These are phyloP conservation scores for Eurois occulta DNA, from an alignment of 2,888 invertebrate species.

Conservation along the genomic window DNA sequence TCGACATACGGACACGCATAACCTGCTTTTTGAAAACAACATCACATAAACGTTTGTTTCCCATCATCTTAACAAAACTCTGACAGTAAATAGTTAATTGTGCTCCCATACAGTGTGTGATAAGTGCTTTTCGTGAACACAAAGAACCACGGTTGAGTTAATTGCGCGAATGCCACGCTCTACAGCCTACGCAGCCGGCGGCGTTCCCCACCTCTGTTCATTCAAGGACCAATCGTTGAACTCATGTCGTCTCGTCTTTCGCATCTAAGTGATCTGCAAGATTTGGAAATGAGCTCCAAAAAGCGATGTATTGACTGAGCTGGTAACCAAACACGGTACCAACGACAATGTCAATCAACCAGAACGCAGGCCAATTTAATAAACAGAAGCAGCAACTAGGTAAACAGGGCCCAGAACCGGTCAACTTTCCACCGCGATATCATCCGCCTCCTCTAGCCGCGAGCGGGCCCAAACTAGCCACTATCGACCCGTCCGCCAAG, in stretches of 20 bases:
- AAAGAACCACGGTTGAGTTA: slow-evolving; percentile 72
- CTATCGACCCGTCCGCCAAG: slow-evolving; percentile 89
- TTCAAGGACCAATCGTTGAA: slow-evolving; percentile 90
- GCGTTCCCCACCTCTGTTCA: slow-evolving; percentile 87
- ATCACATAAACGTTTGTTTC: slow-evolving; percentile 69
- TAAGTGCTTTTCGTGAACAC: slow-evolving; percentile 66
- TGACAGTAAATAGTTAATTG: slow-evolving; percentile 36
- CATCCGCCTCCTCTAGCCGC: slow-evolving; percentile 94
- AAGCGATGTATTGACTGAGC: slow-evolving; percentile 78
- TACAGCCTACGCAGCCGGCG: slow-evolving; percentile 88
- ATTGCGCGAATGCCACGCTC: slow-evolving; percentile 89
- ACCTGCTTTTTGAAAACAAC: slow-evolving; percentile 79
- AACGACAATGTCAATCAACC: slow-evolving; percentile 89
- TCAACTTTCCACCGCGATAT: slow-evolving; percentile 93
- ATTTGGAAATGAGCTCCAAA: slow-evolving; percentile 81
- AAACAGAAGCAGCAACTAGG: slow-evolving; percentile 89
- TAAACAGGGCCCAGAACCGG: slow-evolving; percentile 89
- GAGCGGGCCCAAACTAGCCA: slow-evolving; percentile 91
- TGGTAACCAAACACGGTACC: slow-evolving; percentile 77
- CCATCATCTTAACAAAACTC: slow-evolving; percentile 40
- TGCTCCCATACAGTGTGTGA: slow-evolving; percentile 62
- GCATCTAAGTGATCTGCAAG: slow-evolving; percentile 76
- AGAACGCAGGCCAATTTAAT: slow-evolving; percentile 87
- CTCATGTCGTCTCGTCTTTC: slow-evolving; percentile 82
- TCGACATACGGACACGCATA: slow-evolving; percentile 69